Evolutionary conservation across 2,797 vertebrate species (phyloP).

Genomic region (Calcarius lapponicus): DNA sequence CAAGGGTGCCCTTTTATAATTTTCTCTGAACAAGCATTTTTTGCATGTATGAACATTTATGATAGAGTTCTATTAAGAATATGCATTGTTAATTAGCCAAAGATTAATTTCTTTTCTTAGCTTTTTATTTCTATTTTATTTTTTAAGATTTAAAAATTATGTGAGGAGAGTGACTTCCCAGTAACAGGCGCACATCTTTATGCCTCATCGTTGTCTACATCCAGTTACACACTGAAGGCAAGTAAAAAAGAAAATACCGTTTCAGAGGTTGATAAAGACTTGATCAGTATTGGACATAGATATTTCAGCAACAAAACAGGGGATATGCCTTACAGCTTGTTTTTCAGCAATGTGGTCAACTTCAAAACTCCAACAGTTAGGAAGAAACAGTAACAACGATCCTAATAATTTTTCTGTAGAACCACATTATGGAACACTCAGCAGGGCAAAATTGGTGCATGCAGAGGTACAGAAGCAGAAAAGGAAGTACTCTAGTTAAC

Average conservation of each 20-base stretch:
- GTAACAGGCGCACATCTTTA: neutral
- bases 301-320: neutral
- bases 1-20: neutral
- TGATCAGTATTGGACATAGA: neutral
- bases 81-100: neutral
- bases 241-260: neutral
- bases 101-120: neutral
- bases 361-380: neutral
- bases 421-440: neutral
- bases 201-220: neutral
- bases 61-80: neutral
- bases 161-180: neutral
- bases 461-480: neutral
- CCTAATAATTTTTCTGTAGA: neutral
- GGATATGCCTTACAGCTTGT: neutral
- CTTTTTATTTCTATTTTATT: neutral
- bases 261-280: neutral
- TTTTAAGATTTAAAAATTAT: neutral
- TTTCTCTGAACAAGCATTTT: neutral
- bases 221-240: neutral
- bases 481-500: neutral
- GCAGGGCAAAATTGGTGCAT: neutral
- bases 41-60: neutral
- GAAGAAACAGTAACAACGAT: neutral
- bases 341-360: neutral